Conservation (phyloP, 2,113 vertebrate species). For the Rhea americana region DNA sequence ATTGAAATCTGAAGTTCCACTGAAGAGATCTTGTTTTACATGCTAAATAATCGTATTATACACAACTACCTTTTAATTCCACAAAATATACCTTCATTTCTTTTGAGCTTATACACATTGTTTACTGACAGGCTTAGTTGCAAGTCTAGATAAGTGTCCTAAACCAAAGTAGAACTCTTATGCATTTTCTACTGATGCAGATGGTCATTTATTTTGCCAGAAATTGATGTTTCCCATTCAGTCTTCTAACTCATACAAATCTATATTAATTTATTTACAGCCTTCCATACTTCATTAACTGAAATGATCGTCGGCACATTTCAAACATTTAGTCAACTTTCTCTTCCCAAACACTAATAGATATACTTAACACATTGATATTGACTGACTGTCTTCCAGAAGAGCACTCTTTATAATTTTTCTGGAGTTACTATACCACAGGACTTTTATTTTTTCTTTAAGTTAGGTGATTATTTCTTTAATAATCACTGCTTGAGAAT, state of each 20-base stretch:
- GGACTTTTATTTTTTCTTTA: not conserved
- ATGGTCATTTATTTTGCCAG: not conserved
- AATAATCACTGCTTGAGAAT: not conserved
- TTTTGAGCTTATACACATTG: not conserved
- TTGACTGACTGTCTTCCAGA: not conserved
- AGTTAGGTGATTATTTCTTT: no score
- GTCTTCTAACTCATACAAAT: not conserved
- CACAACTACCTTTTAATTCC: not conserved
- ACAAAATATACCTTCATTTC: not conserved
- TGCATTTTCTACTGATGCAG: not conserved
- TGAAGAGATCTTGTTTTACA: not conserved
- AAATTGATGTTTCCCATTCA: slow-evolving; percentile 9
- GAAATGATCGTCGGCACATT: slow-evolving; percentile 26
- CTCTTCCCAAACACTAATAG: not conserved
- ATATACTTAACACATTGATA: not conserved
- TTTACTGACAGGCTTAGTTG: not conserved
- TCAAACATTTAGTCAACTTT: slow-evolving; percentile 24
- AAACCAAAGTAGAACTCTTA: not conserved
- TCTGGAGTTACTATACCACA: not conserved
- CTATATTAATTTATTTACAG: slow-evolving; percentile 19
- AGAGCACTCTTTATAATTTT: not conserved
- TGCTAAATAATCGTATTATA: not conserved
- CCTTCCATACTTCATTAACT: slow-evolving; percentile 48
- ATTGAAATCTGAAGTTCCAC: not conserved
- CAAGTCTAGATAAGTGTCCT: not conserved